A percentile compares a stretch with the other conserved stretches of the same genome.
Evolutionary conservation across 2,113 vertebrate genomes (phyloP).

Genomic region (Peromyscus californicus): DNA sequence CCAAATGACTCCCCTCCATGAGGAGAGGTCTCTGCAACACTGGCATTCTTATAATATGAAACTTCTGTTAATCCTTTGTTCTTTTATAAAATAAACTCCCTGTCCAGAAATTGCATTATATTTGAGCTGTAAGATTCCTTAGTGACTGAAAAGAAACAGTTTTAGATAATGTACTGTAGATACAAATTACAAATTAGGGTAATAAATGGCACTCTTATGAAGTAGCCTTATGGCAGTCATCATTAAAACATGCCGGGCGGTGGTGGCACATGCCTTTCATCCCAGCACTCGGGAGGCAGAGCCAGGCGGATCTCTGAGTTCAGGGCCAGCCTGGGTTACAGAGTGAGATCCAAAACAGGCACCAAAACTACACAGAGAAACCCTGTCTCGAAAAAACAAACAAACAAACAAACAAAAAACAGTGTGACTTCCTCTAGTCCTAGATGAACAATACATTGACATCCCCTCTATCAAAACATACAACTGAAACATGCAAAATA

Average conservation of each 20-base stretch:
- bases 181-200: neutral
- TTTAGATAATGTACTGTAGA: neutral
- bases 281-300: too few relatives aligned
- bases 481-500: neutral
- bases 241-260: neutral
- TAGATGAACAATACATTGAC: neutral
- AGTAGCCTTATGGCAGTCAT: neutral
- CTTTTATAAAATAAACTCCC: too few relatives aligned
- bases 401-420: neutral
- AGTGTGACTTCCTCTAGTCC: neutral
- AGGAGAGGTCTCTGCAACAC: neutral
- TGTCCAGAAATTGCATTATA: too few relatives aligned
- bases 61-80: neutral
- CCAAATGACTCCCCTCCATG: neutral
- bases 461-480: conserved; percentile 12
- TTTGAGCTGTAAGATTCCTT: too few relatives aligned
- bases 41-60: neutral
- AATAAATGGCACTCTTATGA: neutral
- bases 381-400: too few relatives aligned
- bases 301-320: too few relatives aligned
- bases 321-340: too few relatives aligned
- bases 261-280: too few relatives aligned
- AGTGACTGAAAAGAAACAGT: too few relatives aligned
- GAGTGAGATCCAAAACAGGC: too few relatives aligned
- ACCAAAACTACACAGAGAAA: too few relatives aligned